Conservation (phyloP, 2,888 invertebrate genomes). For the Conus canariensis region DNA sequence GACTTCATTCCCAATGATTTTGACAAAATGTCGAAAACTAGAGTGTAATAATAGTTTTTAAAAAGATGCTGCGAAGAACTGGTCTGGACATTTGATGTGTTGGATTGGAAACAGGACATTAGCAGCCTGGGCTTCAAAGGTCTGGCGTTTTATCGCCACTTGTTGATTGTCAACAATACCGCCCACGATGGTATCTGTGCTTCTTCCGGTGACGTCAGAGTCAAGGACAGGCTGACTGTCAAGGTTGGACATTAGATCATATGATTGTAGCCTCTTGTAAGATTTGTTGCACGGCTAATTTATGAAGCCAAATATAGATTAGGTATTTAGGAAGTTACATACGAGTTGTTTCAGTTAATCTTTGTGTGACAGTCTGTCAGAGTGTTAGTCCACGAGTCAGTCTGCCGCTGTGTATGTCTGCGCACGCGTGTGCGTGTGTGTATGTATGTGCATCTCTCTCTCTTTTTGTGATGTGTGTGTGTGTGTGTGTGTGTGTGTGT, state of each 20-base stretch:
- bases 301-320: no score
- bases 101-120: neutral
- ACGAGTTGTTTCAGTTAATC: neutral
- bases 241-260: neutral
- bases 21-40: no score
- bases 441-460: neutral
- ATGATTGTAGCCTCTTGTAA: no score
- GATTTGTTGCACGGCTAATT: no score
- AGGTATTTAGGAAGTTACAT: no score
- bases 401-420: no score
- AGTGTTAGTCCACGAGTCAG: no score
- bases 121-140: conserved; percentile 8
- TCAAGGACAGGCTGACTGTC: conserved; percentile 18
- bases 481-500: neutral
- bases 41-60: no score
- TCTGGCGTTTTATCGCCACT: conserved; percentile 19
- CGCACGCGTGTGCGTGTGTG: neutral
- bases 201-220: conserved; percentile 17
- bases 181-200: conserved; percentile 10
- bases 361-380: neutral
- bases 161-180: neutral
- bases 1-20: no score
- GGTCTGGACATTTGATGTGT: no score
- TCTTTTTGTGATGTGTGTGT: conserved; percentile 6
- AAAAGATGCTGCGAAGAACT: no score